Conservation (phyloP, 2,888 invertebrate genomes). For the Hypomecis punctinalis region DNA sequence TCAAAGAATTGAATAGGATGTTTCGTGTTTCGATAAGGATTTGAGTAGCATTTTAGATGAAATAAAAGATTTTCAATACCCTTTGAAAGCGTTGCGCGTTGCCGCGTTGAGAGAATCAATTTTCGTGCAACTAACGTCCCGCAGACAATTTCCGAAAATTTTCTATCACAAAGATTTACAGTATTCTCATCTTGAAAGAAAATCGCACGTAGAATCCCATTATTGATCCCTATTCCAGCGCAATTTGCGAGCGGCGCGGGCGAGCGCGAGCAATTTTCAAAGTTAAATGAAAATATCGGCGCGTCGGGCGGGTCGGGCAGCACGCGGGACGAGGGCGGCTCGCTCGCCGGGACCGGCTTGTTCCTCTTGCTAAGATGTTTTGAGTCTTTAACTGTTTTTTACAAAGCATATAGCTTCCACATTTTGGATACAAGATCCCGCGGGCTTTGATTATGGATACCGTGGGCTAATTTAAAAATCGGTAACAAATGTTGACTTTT, state of each 20-base stretch:
- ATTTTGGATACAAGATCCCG: too few relatives aligned
- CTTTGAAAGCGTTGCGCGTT: neutral
- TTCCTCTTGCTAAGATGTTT: too few relatives aligned
- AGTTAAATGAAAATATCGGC: constrained; percentile 83
- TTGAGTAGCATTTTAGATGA: neutral
- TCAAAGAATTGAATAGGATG: constrained; percentile 8
- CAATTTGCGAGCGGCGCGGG: constrained; percentile 78
- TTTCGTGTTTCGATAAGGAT: constrained; percentile 7
- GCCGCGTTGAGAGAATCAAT: constrained; percentile 30
- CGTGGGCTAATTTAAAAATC: too few relatives aligned
- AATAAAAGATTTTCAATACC: neutral
- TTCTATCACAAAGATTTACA: constrained; percentile 81
- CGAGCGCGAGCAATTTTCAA: constrained; percentile 79
- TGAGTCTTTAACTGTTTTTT: too few relatives aligned
- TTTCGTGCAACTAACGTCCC: constrained; percentile 32
- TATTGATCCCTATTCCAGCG: constrained; percentile 82
- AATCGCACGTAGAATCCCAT: constrained; percentile 81
- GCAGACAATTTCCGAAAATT: constrained; percentile 81
- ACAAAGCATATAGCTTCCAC: too few relatives aligned
- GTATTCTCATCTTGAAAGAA: constrained; percentile 76
- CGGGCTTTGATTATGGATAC: too few relatives aligned
- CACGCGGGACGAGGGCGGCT: neutral
- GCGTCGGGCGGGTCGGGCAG: constrained; percentile 51
- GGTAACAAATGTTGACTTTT: too few relatives aligned
- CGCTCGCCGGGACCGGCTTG: neutral